These are phyloP conservation scores for Phylloscopus collybita DNA, from an alignment of 2,797 vertebrate genomes.

Conservation along the genomic window DNA sequence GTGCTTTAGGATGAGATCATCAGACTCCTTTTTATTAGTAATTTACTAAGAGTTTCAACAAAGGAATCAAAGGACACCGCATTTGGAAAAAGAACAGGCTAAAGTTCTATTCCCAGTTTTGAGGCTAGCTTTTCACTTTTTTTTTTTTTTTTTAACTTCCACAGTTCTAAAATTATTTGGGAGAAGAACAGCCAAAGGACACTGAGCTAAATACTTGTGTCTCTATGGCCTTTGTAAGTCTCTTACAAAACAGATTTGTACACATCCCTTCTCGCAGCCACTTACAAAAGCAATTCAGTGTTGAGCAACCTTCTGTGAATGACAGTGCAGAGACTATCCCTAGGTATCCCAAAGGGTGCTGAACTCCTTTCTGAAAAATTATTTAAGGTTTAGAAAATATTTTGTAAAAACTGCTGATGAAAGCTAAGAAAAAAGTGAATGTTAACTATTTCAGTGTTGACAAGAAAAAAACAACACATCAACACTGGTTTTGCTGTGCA, in stretches of 20 bases:
- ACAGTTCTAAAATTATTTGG: not conserved
- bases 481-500: not conserved
- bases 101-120: not conserved
- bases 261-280: not conserved
- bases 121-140: not conserved
- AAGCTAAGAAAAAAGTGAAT: not conserved
- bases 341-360: not conserved
- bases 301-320: not conserved
- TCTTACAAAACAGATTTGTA: not conserved
- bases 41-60: not conserved
- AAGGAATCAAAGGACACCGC: not conserved
- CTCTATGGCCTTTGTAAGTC: not conserved
- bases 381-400: not conserved
- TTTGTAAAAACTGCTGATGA: not conserved
- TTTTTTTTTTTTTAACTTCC: not conserved
- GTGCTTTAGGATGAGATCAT: not conserved
- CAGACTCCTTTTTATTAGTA: not conserved
- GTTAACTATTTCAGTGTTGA: not conserved
- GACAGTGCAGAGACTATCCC: not conserved
- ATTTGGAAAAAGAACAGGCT: not conserved
- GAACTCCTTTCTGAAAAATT: slow-evolving; percentile 1
- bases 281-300: not conserved
- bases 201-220: not conserved
- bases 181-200: not conserved
- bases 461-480: not conserved